Percentiles rank a stretch among this genome's conserved stretches.
These are phyloP conservation scores for Diabrotica virgifera DNA, from an alignment of 1,140 invertebrate species.

Conservation along the genomic window DNA sequence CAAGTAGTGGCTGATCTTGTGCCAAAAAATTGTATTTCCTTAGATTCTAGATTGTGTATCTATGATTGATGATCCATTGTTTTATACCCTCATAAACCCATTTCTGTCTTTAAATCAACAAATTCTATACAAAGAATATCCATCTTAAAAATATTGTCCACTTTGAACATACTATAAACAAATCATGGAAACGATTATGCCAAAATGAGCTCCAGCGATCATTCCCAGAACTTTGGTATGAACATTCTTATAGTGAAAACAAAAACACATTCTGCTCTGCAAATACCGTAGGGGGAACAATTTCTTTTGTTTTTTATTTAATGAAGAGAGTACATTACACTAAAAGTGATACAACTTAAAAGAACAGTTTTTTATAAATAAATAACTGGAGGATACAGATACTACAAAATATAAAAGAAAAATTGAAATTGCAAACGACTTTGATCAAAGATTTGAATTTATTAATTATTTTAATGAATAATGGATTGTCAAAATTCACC, in stretches of 20 bases:
- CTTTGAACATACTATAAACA: constrained; percentile 13
- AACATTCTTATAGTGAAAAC: neutral
- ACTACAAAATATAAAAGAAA: constrained; percentile 1
- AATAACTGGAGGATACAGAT: constrained; percentile 23
- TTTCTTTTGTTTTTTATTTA: neutral
- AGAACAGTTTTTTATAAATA: constrained; percentile 27
- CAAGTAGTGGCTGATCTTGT: no score
- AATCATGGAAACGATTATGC: neutral
- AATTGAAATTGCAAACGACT: neutral
- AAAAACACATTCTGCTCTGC: constrained; percentile 46
- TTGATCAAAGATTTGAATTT: neutral
- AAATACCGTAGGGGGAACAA: constrained; percentile 39
- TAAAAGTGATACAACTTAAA: constrained; percentile 35
- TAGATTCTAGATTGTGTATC: no score
- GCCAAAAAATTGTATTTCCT: no score
- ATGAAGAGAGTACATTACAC: constrained; percentile 21
- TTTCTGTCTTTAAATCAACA: neutral
- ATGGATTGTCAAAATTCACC: no score
- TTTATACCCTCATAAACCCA: neutral
- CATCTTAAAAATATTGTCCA: constrained; percentile 25
- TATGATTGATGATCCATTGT: no score
- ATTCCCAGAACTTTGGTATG: constrained; percentile 23
- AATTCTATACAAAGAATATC: neutral
- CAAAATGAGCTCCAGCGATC: neutral
- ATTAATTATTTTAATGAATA: no score